Conservation (phyloP, 2,797 vertebrate species). For the Sebastolobus alascanus region DNA sequence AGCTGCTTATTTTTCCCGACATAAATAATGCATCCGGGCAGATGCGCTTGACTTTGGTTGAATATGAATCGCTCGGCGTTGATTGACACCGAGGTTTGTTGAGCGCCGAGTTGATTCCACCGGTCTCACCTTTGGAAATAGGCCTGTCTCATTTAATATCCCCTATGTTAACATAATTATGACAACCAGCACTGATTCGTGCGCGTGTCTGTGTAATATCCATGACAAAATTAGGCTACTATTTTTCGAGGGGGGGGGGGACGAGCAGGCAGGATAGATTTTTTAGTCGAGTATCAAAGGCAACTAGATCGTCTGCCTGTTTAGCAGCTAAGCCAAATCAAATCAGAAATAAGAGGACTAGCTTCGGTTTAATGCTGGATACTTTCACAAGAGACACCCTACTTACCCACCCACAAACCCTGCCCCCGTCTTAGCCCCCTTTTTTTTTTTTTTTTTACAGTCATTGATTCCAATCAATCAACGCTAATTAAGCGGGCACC, state of each 20-base stretch:
- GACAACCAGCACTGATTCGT: conserved; percentile 81
- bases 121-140: conserved; percentile 84
- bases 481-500: conserved; percentile 79
- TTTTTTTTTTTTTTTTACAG: conserved; percentile 55
- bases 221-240: conserved; percentile 82
- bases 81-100: conserved; percentile 85
- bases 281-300: conserved; percentile 77
- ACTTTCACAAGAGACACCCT: conserved; percentile 70
- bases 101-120: conserved; percentile 79
- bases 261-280: conserved; percentile 49
- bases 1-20: conserved; percentile 86
- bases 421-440: conserved; percentile 64
- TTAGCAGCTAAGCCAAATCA: conserved; percentile 77
- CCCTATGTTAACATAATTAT: conserved; percentile 81
- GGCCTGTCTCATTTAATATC: conserved; percentile 85
- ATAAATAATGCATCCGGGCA: conserved; percentile 88
- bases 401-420: conserved; percentile 71
- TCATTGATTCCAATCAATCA: conserved; percentile 85
- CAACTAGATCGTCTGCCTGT: conserved; percentile 73
- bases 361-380: conserved; percentile 71
- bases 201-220: conserved; percentile 78
- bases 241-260: conserved; percentile 52
- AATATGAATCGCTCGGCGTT: conserved; percentile 80
- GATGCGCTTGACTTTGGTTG: conserved; percentile 85
- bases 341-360: conserved; percentile 80